Conservation (phyloP, 2,797 vertebrate genomes). For the Lithobates sylvaticus region DNA sequence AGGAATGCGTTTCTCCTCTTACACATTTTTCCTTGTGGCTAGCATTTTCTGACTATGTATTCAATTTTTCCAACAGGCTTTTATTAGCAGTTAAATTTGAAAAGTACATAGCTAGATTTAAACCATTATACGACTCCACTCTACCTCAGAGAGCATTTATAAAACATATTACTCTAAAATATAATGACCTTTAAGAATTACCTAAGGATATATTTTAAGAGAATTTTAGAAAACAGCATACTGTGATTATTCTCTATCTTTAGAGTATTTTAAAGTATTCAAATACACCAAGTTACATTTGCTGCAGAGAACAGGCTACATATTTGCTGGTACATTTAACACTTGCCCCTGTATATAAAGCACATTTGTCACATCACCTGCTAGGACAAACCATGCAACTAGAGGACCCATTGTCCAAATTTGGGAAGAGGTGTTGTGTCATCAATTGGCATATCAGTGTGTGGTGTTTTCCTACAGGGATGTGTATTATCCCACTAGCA, state of each 20-base stretch:
- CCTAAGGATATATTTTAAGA: slow-evolving; percentile 4
- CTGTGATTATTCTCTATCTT: not conserved
- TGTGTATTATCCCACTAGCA: too few relatives aligned
- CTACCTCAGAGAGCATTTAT: not conserved
- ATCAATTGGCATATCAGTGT: too few relatives aligned
- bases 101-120: not conserved
- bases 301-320: not conserved
- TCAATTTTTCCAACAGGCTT: not conserved
- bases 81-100: not conserved
- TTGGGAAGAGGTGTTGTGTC: too few relatives aligned
- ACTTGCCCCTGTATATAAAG: not conserved
- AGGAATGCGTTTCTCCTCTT: not conserved
- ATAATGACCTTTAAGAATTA: slow-evolving; percentile 25
- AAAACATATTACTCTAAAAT: not conserved
- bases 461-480: too few relatives aligned
- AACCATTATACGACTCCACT: not conserved
- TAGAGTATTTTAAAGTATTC: not conserved
- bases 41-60: not conserved
- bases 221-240: slow-evolving; percentile 14
- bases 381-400: too few relatives aligned
- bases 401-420: too few relatives aligned
- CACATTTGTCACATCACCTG: too few relatives aligned
- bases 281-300: not conserved
- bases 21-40: not conserved
- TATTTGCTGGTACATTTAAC: too few relatives aligned